These are phyloP conservation scores for Zalophus californianus DNA, from an alignment of 2,797 vertebrate genomes.

Conservation along the genomic window DNA sequence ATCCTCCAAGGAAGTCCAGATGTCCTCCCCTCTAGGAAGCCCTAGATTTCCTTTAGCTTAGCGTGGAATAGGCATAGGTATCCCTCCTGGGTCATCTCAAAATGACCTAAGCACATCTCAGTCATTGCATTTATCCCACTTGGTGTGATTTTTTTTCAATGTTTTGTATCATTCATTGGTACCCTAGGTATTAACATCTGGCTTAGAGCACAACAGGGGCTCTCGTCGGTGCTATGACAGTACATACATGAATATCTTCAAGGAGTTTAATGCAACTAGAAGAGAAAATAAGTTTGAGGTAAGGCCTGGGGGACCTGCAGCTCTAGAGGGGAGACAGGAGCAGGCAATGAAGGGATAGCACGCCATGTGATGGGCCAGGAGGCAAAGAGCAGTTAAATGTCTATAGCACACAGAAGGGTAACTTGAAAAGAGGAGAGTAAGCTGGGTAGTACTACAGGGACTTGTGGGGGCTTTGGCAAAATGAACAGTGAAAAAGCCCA, in stretches of 20 bases:
- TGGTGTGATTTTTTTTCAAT: not conserved
- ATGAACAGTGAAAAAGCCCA: not conserved
- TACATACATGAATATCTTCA: not conserved
- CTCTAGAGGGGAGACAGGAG: not conserved
- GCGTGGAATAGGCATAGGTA: no score
- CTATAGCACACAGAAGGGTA: not conserved
- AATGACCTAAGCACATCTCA: not conserved
- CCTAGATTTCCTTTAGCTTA: not conserved
- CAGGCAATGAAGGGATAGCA: fast-evolving
- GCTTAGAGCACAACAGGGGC: not conserved
- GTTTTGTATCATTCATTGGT: not conserved
- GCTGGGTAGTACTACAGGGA: not conserved
- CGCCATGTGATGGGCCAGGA: fast-evolving
- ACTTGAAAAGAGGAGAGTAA: not conserved
- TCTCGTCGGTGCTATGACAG: fast-evolving
- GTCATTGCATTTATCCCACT: not conserved
- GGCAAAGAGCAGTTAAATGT: fast-evolving
- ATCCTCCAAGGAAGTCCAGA: not conserved
- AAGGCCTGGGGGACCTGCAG: no score
- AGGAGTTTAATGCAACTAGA: not conserved
- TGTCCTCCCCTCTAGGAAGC: not conserved
- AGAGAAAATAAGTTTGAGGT: not conserved
- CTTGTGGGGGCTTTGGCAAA: not conserved
- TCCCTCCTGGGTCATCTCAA: fast-evolving
- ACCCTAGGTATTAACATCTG: no score